A percentile compares a stretch with the other conserved stretches of the same genome.
Evolutionary conservation across 2,113 vertebrate genomes (phyloP).

Genomic region (Chloropsis cyanopogon): DNA sequence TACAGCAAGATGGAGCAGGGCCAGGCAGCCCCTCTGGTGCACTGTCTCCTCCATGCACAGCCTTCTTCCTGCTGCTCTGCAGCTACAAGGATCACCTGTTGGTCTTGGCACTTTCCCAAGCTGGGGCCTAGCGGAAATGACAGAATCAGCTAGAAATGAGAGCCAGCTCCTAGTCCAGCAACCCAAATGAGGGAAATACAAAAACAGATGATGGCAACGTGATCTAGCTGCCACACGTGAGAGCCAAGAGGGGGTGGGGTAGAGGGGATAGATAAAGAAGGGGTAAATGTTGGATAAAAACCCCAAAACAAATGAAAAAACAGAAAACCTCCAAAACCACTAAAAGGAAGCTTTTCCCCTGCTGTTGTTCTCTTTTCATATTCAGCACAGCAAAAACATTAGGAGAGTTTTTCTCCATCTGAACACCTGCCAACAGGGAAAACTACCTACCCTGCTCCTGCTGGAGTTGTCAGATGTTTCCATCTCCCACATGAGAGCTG

Average conservation of each 20-base stretch:
- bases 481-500: neutral
- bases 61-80: slow-evolving; percentile 83
- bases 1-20: slow-evolving; percentile 71
- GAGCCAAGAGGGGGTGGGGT: neutral
- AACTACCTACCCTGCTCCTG: neutral
- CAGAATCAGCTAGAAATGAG: slow-evolving; percentile 83
- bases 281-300: neutral
- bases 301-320: neutral
- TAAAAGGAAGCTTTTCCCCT: neutral
- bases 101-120: slow-evolving; percentile 81
- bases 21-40: slow-evolving; percentile 80
- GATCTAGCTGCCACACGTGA: neutral
- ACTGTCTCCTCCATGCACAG: slow-evolving; percentile 73
- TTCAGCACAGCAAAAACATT: neutral
- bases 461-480: neutral
- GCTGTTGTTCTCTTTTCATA: neutral
- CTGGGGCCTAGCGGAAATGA: slow-evolving; percentile 86
- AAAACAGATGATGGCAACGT: slow-evolving; percentile 38
- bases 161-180: slow-evolving; percentile 73
- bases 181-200: slow-evolving; percentile 50
- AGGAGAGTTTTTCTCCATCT: neutral
- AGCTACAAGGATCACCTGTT: slow-evolving; percentile 89
- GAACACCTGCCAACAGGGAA: neutral
- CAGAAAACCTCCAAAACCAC: neutral
- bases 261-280: neutral